phyloP scores from a whole-genome alignment of 2,113 vertebrate genomes.

The Callocephalon fimbriatum region DNA sequence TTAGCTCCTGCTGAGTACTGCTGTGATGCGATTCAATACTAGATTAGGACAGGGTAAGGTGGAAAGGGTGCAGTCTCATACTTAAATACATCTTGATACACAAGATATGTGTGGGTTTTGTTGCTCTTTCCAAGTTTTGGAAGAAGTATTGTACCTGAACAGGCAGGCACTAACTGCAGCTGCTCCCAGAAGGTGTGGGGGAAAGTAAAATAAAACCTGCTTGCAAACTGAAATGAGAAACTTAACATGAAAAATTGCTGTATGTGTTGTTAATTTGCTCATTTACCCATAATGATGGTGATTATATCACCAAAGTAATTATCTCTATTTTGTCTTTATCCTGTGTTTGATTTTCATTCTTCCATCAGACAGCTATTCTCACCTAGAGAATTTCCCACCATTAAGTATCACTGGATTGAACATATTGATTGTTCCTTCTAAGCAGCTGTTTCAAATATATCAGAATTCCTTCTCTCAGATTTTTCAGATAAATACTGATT shows the following conservation, averaged over 20 bases:
- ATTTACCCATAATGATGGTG: not conserved
- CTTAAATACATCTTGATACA: not conserved
- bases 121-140: not conserved
- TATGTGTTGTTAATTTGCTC: not conserved
- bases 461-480: conserved; percentile 37
- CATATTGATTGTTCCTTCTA: conserved; percentile 8
- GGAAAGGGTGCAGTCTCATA: not conserved
- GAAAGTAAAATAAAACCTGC: not conserved
- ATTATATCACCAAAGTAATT: not conserved
- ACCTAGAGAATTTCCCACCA: not conserved
- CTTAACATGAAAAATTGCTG: not conserved
- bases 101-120: not conserved
- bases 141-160: not conserved
- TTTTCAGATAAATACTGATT: conserved; percentile 66
- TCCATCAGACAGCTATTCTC: conserved; percentile 5
- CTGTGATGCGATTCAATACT: not conserved
- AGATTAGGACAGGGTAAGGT: not conserved
- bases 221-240: not conserved
- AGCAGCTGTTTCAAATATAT: conserved; percentile 64
- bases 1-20: not conserved
- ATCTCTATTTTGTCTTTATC: not conserved
- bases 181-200: not conserved
- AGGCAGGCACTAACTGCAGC: not conserved
- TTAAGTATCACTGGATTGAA: conserved; percentile 6
- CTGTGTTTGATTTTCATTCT: not conserved